Conservation (phyloP, 2,888 invertebrate species). For the Netelia melanura region DNA sequence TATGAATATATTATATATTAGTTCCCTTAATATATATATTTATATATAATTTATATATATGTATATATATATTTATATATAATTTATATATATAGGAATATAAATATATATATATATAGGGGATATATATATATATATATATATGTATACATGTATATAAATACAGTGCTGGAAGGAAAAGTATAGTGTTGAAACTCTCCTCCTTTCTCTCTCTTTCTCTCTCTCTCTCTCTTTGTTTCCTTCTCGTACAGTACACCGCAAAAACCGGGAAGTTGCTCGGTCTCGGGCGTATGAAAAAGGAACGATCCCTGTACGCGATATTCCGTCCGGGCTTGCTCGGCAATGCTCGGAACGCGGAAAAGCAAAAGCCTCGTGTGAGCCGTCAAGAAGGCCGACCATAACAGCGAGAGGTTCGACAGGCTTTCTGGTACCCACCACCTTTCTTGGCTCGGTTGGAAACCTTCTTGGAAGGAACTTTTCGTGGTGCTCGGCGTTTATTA, state of each 20-base stretch:
- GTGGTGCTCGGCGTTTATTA: not conserved
- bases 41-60: too few relatives aligned
- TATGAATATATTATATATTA: too few relatives aligned
- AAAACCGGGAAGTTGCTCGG: slow-evolving; percentile 41
- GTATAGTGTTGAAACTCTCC: not conserved
- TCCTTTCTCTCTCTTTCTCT: not conserved
- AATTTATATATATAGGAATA: not conserved
- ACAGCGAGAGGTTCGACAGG: not conserved
- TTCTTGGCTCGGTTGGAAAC: not conserved
- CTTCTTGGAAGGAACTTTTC: slow-evolving; percentile 17
- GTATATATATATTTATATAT: not conserved
- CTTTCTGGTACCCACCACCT: slow-evolving; percentile 15
- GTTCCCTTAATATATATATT: too few relatives aligned
- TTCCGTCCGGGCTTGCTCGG: slow-evolving; percentile 19
- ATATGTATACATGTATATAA: not conserved
- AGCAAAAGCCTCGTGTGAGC: slow-evolving; percentile 62
- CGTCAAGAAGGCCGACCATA: slow-evolving; percentile 20
- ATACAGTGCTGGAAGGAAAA: not conserved
- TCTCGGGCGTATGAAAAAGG: slow-evolving; percentile 28
- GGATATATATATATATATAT: not conserved
- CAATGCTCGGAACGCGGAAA: slow-evolving; percentile 66
- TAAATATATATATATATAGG: not conserved
- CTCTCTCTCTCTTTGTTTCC: not conserved
- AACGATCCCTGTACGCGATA: slow-evolving; percentile 29
- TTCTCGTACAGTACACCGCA: slow-evolving; percentile 8